phyloP scores from a whole-genome alignment of 2,797 vertebrate species.

The Spheniscus humboldti region DNA sequence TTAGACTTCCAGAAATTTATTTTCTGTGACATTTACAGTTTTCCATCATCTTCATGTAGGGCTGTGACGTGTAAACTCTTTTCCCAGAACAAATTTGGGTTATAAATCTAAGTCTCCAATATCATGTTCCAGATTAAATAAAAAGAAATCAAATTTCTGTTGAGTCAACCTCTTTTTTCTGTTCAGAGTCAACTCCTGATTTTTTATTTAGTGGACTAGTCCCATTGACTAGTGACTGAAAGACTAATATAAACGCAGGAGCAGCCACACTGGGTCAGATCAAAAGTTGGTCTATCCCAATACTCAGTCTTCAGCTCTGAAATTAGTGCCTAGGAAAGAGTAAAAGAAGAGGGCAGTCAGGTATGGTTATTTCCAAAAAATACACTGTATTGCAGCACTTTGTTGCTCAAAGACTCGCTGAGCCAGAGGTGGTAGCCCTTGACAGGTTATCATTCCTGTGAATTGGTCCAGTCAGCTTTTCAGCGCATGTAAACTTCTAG shows the following conservation, averaged over 20 bases:
- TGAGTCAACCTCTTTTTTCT: neutral
- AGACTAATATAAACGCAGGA: neutral
- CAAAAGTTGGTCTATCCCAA: neutral
- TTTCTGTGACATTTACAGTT: neutral
- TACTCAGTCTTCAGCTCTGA: neutral
- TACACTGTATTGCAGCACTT: neutral
- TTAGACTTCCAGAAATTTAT: neutral
- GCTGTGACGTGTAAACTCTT: neutral
- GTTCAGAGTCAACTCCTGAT: neutral
- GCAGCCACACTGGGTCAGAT: neutral
- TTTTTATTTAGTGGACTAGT: neutral
- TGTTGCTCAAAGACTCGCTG: neutral
- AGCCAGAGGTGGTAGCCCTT: neutral
- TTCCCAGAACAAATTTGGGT: neutral
- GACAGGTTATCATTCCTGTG: neutral
- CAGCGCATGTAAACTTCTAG: fast-evolving
- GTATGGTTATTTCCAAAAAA: neutral
- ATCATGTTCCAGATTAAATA: neutral
- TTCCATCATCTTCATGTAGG: neutral
- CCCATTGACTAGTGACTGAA: neutral
- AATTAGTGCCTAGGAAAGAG: neutral
- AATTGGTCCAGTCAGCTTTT: neutral
- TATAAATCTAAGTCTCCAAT: constrained; percentile 15
- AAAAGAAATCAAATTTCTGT: neutral
- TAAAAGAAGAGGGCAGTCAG: neutral